Conservation (phyloP, 2,888 invertebrate genomes). For the Stenurella melanura region DNA sequence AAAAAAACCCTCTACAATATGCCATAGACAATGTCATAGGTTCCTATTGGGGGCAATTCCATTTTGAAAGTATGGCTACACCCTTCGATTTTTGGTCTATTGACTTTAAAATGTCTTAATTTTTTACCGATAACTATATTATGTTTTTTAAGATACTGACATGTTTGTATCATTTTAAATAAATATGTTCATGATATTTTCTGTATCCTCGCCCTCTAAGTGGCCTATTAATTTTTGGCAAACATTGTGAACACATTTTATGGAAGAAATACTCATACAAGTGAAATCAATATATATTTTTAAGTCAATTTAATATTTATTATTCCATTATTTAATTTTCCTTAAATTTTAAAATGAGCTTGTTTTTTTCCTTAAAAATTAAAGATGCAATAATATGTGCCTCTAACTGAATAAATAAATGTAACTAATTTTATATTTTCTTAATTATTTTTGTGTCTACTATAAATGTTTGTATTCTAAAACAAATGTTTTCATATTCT, state of each 20-base stretch:
- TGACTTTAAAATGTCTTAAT: neutral
- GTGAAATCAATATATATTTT: neutral
- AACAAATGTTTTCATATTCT: neutral
- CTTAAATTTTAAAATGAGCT: neutral
- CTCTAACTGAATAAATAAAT: slow-evolving; percentile 30
- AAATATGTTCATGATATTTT: neutral
- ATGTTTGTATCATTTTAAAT: neutral
- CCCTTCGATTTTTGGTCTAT: neutral
- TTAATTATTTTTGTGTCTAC: neutral
- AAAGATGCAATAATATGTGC: slow-evolving; percentile 51
- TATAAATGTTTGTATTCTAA: neutral
- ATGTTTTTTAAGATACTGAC: neutral
- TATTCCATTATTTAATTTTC: neutral
- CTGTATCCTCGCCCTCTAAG: neutral
- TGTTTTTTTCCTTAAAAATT: slow-evolving; percentile 14
- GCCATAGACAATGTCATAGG: too few relatives aligned
- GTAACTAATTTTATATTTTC: slow-evolving; percentile 3
- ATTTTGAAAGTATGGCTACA: too few relatives aligned
- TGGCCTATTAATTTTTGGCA: neutral
- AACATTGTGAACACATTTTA: neutral
- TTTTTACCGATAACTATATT: neutral
- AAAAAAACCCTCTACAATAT: too few relatives aligned
- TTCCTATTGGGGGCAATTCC: too few relatives aligned
- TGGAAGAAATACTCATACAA: neutral
- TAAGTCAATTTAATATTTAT: neutral